Base-by-base conservation (phyloP, 2,888 invertebrate genomes). In the Pilophorus perplexus region DNA sequence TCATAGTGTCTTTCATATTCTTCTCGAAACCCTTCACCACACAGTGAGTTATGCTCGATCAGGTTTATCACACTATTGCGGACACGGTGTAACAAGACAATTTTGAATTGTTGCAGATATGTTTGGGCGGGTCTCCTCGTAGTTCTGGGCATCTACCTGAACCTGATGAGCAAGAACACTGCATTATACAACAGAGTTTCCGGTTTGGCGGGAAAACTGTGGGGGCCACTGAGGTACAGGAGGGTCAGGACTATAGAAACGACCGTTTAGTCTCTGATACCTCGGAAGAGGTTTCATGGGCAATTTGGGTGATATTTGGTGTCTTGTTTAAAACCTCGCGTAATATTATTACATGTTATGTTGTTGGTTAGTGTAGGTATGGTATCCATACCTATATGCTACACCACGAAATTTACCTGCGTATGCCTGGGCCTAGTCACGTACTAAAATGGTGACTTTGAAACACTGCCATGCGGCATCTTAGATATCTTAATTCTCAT, bases 11-110 rank as follows among this genome's bases (percentile, higher is more conserved):
- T 0, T 98, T 98, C 78, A 72, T 96, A 62, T 85, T 96, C 74
- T 98, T 98, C 76, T 86, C 88, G 76, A 97, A 97, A 78, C 95
- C 96, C 2, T 95, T 94, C 75, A 89, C 91, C 20, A 84, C 89
- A 72, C 92, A 93, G 89, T 96, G 84, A 86, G 89, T 85, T 42
- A 55, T 46, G 1, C 18, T 50, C 5, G 14, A n/a, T 6, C 14
- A n/a, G n/a, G n/a, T n/a, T n/a, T n/a, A n/a, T n/a, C n/a, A n/a
- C n/a, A n/a, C n/a, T n/a, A n/a, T n/a, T n/a, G n/a, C n/a, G n/a
- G 12, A 33, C 33, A 6, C 12, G 33, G 6, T 33, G 6, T 33
- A 33, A 33, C 33, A 33, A 12, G 6, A 33, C 33, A 33, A 33
- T 33, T 33, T 6, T 33, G n/a, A n/a, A 10, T 33, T 33, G 33